A percentile compares a stretch with the other conserved stretches of the same genome.
Conservation (phyloP, 2,797 vertebrate genomes). For the Diceros bicornis region DNA sequence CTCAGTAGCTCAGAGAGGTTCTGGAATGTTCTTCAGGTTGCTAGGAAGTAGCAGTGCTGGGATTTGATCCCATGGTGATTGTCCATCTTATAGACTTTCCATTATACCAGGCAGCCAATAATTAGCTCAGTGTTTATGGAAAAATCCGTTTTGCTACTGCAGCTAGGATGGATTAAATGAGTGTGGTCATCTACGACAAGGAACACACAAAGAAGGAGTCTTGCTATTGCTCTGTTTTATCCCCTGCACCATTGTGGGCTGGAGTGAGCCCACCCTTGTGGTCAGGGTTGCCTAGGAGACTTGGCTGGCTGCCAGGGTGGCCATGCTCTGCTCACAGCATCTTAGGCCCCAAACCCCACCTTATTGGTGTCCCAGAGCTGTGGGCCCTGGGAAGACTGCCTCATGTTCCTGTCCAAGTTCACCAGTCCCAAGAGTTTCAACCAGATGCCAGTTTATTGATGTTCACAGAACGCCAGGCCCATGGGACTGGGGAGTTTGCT, state of each 20-base stretch:
- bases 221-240: too few relatives aligned
- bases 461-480: background rate
- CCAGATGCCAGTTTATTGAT: background rate
- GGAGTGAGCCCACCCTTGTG: too few relatives aligned
- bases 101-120: accelerated
- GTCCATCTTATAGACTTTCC: accelerated
- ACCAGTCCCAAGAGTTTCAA: background rate
- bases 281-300: accelerated
- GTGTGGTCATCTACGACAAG: accelerated
- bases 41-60: background rate
- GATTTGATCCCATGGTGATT: background rate
- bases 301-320: background rate
- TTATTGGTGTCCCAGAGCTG: background rate
- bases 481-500: background rate
- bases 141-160: accelerated
- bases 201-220: background rate
- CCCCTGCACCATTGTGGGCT: accelerated
- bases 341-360: background rate
- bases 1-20: background rate
- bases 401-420: background rate
- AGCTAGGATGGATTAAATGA: accelerated
- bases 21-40: background rate
- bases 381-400: background rate
- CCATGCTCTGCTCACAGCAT: accelerated
- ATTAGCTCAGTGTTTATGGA: background rate